A percentile compares a stretch with the other conserved stretches of the same genome.
phyloP scores from a whole-genome alignment of 1,140 invertebrate genomes.

The Nebria ingens region DNA sequence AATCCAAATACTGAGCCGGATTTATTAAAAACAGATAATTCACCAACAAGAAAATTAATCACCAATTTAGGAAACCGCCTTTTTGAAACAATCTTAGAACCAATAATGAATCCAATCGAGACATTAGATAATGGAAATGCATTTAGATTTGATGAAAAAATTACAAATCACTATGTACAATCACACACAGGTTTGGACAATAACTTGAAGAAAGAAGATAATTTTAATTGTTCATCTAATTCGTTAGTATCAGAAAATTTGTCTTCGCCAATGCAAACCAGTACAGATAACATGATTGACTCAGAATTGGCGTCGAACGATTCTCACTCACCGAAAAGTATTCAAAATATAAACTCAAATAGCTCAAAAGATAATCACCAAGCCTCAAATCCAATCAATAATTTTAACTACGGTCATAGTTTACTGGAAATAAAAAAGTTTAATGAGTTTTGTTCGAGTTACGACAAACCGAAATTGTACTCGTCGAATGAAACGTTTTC shows the following conservation, averaged over 20 bases:
- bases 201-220: conserved; percentile 22
- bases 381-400: background rate
- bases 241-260: conserved; percentile 33
- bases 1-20: conserved; percentile 1
- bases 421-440: conserved; percentile 17
- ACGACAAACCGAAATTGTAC: conserved; percentile 19
- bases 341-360: conserved; percentile 5
- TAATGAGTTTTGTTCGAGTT: conserved; percentile 16
- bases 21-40: background rate
- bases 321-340: conserved; percentile 31
- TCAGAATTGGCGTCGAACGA: conserved; percentile 33
- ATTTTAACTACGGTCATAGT: conserved; percentile 1
- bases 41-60: conserved; percentile 2
- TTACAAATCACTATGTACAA: conserved; percentile 12
- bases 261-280: conserved; percentile 35
- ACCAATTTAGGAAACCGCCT: conserved; percentile 1
- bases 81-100: conserved; percentile 4
- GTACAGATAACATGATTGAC: conserved; percentile 32
- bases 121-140: background rate
- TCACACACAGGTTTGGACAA: conserved; percentile 24
- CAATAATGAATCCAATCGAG: conserved; percentile 1
- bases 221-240: conserved; percentile 27
- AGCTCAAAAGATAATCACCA: conserved; percentile 11
- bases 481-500: conserved; percentile 28
- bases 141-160: background rate